phyloP scores from a whole-genome alignment of 1,140 invertebrate species.

The Pogonomyrmex californicus region DNA sequence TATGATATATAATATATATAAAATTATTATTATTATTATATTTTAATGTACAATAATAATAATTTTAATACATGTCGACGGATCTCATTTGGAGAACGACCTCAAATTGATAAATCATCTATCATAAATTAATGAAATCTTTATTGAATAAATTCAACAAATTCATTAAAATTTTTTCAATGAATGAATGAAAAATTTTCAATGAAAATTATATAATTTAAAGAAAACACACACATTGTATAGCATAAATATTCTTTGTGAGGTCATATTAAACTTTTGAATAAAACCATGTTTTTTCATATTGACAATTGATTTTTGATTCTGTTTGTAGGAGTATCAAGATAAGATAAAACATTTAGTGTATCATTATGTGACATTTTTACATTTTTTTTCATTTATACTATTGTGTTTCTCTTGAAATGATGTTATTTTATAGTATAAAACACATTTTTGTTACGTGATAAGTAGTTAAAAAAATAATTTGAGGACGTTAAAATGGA shows the following conservation, averaged over 20 bases:
- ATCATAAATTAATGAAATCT: neutral
- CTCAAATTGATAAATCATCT: neutral
- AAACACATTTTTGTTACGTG: neutral
- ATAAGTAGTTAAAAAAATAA: constrained; percentile 32
- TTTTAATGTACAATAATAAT: constrained; percentile 34
- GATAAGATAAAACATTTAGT: neutral
- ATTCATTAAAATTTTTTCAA: too few species aligned
- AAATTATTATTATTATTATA: constrained; percentile 17
- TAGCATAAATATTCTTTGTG: neutral
- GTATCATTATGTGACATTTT: neutral
- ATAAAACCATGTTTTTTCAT: neutral
- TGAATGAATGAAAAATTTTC: neutral
- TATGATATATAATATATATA: constrained; percentile 45
- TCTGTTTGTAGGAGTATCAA: neutral
- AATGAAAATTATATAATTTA: constrained; percentile 7
- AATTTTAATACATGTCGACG: constrained; percentile 18
- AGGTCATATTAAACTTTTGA: neutral
- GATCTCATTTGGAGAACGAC: constrained; percentile 5
- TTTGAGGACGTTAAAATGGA: neutral
- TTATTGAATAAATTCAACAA: neutral
- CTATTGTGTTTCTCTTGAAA: neutral
- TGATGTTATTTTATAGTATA: neutral
- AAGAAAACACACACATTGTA: neutral
- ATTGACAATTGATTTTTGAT: neutral
- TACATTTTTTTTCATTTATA: neutral